These are phyloP conservation scores for Ips nitidus DNA, from an alignment of 1,140 invertebrate species.

Conservation along the genomic window DNA sequence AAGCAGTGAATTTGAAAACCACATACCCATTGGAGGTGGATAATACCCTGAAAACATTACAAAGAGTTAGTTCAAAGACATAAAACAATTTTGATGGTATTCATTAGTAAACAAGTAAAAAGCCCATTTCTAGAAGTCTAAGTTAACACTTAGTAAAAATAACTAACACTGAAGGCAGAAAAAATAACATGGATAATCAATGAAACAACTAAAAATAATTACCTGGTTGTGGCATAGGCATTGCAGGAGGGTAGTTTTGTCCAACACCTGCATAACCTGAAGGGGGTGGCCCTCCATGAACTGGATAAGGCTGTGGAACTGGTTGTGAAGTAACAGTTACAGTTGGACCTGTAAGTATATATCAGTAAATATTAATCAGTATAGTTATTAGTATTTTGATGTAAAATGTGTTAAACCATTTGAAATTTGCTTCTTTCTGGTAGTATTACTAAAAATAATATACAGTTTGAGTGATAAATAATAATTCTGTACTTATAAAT, in stretches of 20 bases:
- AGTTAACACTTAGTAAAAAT: too few relatives aligned
- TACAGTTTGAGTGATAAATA: too few relatives aligned
- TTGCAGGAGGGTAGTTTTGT: conserved; percentile 10
- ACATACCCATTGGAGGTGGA: conserved; percentile 27
- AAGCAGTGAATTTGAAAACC: neutral
- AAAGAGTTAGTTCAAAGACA: too few relatives aligned
- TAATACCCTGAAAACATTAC: conserved; percentile 23
- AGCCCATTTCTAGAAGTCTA: too few relatives aligned
- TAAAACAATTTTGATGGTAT: too few relatives aligned
- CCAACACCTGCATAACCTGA: neutral
- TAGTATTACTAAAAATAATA: too few relatives aligned
- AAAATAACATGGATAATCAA: too few relatives aligned
- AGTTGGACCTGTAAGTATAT: conserved; percentile 4
- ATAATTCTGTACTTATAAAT: too few relatives aligned
- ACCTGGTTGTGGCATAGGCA: conserved; percentile 28
- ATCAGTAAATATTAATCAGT: neutral
- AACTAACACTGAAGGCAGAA: too few relatives aligned
- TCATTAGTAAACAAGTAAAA: too few relatives aligned
- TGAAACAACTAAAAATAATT: neutral
- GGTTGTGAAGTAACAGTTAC: conserved; percentile 33
- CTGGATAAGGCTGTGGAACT: conserved; percentile 26
- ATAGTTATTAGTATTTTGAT: neutral
- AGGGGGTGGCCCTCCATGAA: conserved; percentile 30
- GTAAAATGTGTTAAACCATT: too few relatives aligned
- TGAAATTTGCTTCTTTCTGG: too few relatives aligned